These are phyloP conservation scores for Fistularia commersonii DNA, from an alignment of 2,797 vertebrate species.

Conservation along the genomic window DNA sequence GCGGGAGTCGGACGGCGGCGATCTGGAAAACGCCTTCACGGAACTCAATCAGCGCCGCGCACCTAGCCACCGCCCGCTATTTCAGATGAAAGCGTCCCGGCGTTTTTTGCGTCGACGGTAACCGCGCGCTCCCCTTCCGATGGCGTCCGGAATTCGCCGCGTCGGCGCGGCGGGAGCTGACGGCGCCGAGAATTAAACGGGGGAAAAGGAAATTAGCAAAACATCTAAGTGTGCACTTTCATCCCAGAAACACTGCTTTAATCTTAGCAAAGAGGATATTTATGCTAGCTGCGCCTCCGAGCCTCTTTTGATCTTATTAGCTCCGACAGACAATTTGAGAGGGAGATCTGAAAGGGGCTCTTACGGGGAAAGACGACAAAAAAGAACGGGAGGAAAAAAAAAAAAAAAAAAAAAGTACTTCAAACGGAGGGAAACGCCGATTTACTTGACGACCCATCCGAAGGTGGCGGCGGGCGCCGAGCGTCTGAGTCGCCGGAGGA, in stretches of 20 bases:
- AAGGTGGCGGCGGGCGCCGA: conserved; percentile 30
- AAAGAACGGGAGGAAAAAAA: too few relatives aligned
- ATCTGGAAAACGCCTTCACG: too few relatives aligned
- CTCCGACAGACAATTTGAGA: conserved; percentile 34
- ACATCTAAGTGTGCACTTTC: conserved; percentile 53
- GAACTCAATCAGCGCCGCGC: too few relatives aligned
- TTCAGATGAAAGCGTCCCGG: too few relatives aligned
- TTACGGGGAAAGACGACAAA: too few relatives aligned
- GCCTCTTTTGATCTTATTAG: conserved; percentile 59
- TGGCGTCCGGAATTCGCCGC: conserved; percentile 23
- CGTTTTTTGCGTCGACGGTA: too few relatives aligned
- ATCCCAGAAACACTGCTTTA: conserved; percentile 59
- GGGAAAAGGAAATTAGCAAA: conserved; percentile 61
- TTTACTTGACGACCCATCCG: conserved; percentile 46
- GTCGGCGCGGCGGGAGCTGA: conserved; percentile 37
- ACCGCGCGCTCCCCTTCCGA: not conserved
- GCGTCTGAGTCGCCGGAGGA: conserved; percentile 9
- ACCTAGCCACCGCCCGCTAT: too few relatives aligned
- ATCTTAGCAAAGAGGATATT: conserved; percentile 59
- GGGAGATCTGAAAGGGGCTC: conserved; percentile 39
- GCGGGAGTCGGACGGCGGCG: too few relatives aligned
- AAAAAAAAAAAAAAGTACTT: conserved; percentile 35
- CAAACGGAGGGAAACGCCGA: conserved; percentile 52
- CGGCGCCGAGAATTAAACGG: conserved; percentile 36
- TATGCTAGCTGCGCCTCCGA: conserved; percentile 44